Base-by-base conservation (phyloP, 2,888 invertebrate species). In the Sesamia inferens region DNA sequence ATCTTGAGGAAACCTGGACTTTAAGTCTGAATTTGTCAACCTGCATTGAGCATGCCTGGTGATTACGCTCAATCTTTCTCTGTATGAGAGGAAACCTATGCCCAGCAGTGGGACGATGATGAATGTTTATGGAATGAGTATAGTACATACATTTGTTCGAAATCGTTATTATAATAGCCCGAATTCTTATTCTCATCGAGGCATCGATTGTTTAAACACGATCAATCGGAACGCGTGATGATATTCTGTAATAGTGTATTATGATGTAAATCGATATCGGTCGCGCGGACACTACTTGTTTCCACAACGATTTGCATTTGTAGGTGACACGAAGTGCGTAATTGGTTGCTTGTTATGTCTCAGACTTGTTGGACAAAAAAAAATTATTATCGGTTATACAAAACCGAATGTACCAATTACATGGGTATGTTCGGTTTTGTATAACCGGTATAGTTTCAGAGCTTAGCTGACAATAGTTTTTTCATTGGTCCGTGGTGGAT, bases 181-280 rank as follows among this genome's bases (percentile, higher is more conserved):
- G 2, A 71, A 76, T 78, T 76, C 44, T 54, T 42, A 80, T 82
- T 78, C 75, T 59, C 64, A 61, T 47, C 59, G 62, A 16, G 6
- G 39, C 51, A 65, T 64, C 62, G 71, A 78, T 82, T 74, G 77
- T 84, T 78, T 71, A 77, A 83, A 79, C 66, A 71, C 73, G 76
- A 72, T 74, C 74, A 76, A 78, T 80, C 63, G 74, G 66, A 66
- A 63, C 66, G 68, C 85, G 82, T 85, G 85, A 85, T 70, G 39
- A 82, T 74, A 85, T 85, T 85, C 75, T 81, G 82, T 78, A 81
- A 85, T 84, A 63, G 71, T 54, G 66, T 72, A 71, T 75, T 74
- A 78, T 83, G 84, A 85, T 85, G 85, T 82, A 80, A 85, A 85
- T 83, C 57, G 75, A 75, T 68, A 57, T 64, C 71, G 64, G 72